Base-by-base conservation (phyloP, 2,113 vertebrate species). In the Orthochromis indermauri region DNA sequence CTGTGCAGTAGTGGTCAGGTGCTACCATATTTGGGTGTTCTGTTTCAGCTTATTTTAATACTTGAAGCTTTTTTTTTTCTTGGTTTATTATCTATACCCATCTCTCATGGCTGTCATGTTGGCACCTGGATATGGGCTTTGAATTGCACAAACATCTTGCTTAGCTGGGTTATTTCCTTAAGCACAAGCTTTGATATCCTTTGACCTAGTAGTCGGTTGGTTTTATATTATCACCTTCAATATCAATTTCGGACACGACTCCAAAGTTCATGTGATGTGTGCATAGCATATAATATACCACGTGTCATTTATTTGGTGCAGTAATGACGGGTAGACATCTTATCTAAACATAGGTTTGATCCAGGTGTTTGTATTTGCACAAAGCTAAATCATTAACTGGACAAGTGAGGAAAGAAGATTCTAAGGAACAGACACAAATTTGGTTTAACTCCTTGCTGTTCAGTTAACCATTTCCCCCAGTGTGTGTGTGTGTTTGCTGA, bases 341-440 rank as follows among this genome's bases (percentile, higher is more conserved):
- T 84, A 82, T 83, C 79, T 45, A 19, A 42, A 73, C 35, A 8
- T 37, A 59, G 66, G 82, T 19, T 86, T 37, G 42, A 35, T 88
- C 17, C 28, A 68, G 83, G 68, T 61, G 49, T 87, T 55, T 89
- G 51, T 33, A 28, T 91, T 84, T 90, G 85, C 85, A 73, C 83
- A 53, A 83, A 51, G 89, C 55, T 94, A 45, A 92, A 90, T 93
- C 37, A 92, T 92, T 94, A 90, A 94, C 89, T 21, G 4, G 42
- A 49, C 40, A 78, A 51, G 49, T 88, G 81, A 89, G 49, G 47
- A 82, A 87, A 85, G 37, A 66, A 28, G 2, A 24, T 59, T n/a
- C 28, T 11, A 40, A 80, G 24, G 10, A 66, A 53, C 8, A 83
- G 40, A 45, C 28, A 47, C 28, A 35, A 5, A 24, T 63, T 79